These are phyloP conservation scores for Anoplopoma fimbria DNA, from an alignment of 2,113 vertebrate genomes.

Conservation along the genomic window DNA sequence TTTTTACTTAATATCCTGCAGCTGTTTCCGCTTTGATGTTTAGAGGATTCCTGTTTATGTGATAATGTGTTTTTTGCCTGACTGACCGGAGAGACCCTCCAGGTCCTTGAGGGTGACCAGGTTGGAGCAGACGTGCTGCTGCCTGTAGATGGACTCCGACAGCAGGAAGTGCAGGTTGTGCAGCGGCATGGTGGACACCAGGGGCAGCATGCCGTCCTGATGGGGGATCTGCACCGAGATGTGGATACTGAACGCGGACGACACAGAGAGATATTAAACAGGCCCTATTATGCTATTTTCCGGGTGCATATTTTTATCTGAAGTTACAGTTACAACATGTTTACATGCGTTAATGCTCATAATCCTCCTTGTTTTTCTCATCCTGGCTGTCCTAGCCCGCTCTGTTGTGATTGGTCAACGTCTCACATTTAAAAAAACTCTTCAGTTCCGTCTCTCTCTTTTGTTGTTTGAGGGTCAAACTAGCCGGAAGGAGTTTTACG, in stretches of 20 bases:
- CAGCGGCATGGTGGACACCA: slow-evolving; percentile 95
- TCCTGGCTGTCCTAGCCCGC: too few relatives aligned
- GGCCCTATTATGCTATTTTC: too few relatives aligned
- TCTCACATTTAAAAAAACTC: too few relatives aligned
- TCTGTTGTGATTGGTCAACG: too few relatives aligned
- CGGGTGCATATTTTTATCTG: too few relatives aligned
- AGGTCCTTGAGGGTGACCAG: slow-evolving; percentile 90
- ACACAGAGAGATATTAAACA: background rate
- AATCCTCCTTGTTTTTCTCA: too few relatives aligned
- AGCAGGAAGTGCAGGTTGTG: slow-evolving; percentile 97
- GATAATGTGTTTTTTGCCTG: background rate
- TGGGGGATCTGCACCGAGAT: slow-evolving; percentile 99
- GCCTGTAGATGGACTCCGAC: slow-evolving; percentile 97
- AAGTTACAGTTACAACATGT: too few relatives aligned
- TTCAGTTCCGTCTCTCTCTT: too few relatives aligned
- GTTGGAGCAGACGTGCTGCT: slow-evolving; percentile 98
- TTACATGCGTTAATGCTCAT: too few relatives aligned
- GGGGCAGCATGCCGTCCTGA: slow-evolving; percentile 98
- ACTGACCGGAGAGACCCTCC: slow-evolving; percentile 90
- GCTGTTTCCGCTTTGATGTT: background rate
- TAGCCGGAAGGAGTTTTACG: too few relatives aligned
- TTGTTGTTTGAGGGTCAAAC: too few relatives aligned
- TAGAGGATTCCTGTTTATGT: background rate
- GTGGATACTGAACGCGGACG: slow-evolving; percentile 88
- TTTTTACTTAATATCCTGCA: background rate